A percentile compares a stretch with the other conserved stretches of the same genome.
phyloP scores from a whole-genome alignment of 2,888 invertebrate genomes.

The Polylopha cassiicola region DNA sequence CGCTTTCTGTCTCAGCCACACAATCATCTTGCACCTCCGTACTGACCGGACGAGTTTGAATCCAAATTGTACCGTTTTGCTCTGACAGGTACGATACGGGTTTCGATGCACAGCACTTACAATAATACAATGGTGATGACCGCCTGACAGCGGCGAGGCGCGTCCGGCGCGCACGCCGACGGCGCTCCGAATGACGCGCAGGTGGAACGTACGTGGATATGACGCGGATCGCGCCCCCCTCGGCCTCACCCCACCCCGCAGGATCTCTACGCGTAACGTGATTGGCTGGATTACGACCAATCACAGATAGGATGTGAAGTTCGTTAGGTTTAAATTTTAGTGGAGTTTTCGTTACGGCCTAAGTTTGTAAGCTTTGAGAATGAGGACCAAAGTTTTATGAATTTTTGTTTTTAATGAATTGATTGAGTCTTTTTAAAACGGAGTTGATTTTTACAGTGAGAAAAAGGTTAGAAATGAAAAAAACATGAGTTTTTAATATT shows the following conservation, averaged over 20 bases:
- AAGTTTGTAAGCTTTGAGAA: no score
- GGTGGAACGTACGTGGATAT: conserved; percentile 57
- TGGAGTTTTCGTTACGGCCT: conserved; percentile 3
- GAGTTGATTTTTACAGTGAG: no score
- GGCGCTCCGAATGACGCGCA: conserved; percentile 36
- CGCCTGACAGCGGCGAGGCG: conserved; percentile 62
- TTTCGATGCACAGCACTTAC: conserved; percentile 72
- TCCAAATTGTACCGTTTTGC: conserved; percentile 11
- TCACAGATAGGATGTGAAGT: conserved; percentile 3
- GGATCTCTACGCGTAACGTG: conserved; percentile 53
- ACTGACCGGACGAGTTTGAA: conserved; percentile 19
- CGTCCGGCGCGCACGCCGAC: conserved; percentile 43
- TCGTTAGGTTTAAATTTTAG: conserved; percentile 17
- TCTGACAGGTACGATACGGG: conserved; percentile 63
- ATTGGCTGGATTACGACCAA: conserved; percentile 13
- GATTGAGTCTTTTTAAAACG: no score
- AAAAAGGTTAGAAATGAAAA: no score
- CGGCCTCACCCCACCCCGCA: conserved; percentile 52
- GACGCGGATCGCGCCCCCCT: conserved; percentile 43
- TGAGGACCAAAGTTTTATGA: no score
- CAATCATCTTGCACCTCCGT: conserved; percentile 23
- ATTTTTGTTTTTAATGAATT: no score
- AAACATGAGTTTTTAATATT: no score
- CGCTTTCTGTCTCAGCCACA: conserved; percentile 25
- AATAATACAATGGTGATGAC: conserved; percentile 62